Base-by-base conservation (phyloP, 2,888 invertebrate genomes). In the Calliphora vomitoria region DNA sequence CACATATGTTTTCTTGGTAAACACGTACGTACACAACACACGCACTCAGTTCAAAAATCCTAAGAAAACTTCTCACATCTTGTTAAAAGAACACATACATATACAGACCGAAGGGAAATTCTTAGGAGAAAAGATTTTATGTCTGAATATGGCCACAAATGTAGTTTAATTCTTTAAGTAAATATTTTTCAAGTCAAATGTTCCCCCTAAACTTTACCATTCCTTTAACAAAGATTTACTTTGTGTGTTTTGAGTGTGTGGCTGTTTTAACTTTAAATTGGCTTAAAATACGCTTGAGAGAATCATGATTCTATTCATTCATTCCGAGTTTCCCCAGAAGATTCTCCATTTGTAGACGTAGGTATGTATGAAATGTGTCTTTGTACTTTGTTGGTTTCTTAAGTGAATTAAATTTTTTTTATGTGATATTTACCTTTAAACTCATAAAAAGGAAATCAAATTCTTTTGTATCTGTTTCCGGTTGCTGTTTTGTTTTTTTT, bases 361-460 rank as follows among this genome's bases (percentile, higher is more conserved):
- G 8, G 11, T 20, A n/a, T 18, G 58, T 15, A 35, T 71, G 62
- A 76, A 83, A 88, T 83, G 66, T 83, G 88, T 80, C 85, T 80
- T 64, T 83, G 64, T 68, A 44, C 44, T 81, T 64, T 82, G 69
- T 75, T 53, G 80, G 55, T 87, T 88, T 87, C 53, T 83, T 88
- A 89, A 88, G 88, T 88, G 87, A 88, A 88, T 88, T 89, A 88
- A 81, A 88, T 68, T 82, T 85, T 81, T 85, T 81, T 74, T 71
- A 82, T 55, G 71, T 55, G 58, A 83, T 74, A 82, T 83, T 85
- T 83, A 78, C 84, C 82, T 85, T 84, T 60, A 66, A 87, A 82
- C 20, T 87, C 47, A 25, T 55, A 55, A 80, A 64, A 82, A 71
- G 66, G 78, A 74, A 82, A 81, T 64, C 62, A 74, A 80, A 69